These are phyloP conservation scores for Crypturellus tataupa DNA, from an alignment of 2,797 vertebrate genomes.

Conservation along the genomic window DNA sequence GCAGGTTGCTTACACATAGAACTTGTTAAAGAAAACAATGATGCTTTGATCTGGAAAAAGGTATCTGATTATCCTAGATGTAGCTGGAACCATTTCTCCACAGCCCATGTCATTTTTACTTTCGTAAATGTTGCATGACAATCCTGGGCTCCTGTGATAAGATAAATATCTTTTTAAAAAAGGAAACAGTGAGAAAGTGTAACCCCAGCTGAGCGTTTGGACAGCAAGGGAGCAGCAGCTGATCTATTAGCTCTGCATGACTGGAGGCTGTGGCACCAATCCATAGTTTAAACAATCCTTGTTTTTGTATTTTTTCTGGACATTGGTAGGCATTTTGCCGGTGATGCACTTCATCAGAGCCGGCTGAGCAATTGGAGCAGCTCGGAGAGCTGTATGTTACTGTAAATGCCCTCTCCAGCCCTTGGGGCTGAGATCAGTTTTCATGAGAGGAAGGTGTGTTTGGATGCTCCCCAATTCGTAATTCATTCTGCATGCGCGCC, in stretches of 20 bases:
- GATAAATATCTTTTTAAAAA: neutral
- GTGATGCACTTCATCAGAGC: constrained; percentile 30
- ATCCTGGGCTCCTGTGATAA: neutral
- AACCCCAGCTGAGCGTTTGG: constrained; percentile 61
- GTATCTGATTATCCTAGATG: constrained; percentile 38
- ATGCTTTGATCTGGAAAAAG: constrained; percentile 45
- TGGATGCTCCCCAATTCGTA: constrained; percentile 25
- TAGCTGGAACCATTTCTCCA: constrained; percentile 50
- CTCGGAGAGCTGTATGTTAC: neutral
- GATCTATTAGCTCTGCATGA: constrained; percentile 78
- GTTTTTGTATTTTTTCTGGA: constrained; percentile 33
- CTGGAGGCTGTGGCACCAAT: constrained; percentile 34
- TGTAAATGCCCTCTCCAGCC: neutral
- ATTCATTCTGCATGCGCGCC: constrained; percentile 1
- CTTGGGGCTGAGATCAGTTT: constrained; percentile 15
- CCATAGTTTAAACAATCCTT: neutral
- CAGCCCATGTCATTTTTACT: constrained; percentile 13
- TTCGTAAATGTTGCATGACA: constrained; percentile 82
- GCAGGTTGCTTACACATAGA: neutral
- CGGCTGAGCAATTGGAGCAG: neutral
- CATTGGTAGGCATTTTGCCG: neutral
- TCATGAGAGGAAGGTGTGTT: constrained; percentile 37
- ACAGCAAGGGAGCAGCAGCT: constrained; percentile 59
- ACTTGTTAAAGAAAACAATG: constrained; percentile 46
- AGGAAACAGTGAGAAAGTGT: constrained; percentile 32